These are phyloP conservation scores for Rhinatrema bivittatum DNA, from an alignment of 2,797 vertebrate species.

Conservation along the genomic window DNA sequence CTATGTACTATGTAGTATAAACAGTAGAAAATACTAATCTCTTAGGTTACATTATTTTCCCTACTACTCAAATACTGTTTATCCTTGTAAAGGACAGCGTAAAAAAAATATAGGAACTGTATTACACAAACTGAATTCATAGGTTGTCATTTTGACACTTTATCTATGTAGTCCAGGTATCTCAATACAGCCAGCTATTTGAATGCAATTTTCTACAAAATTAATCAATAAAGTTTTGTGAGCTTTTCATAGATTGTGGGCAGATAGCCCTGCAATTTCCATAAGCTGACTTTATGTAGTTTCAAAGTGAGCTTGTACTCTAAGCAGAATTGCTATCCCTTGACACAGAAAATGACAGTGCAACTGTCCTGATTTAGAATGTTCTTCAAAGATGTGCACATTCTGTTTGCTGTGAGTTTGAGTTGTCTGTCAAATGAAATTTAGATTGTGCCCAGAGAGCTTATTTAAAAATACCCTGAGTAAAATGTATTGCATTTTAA, in stretches of 20 bases:
- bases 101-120: accelerated
- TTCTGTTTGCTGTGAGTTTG: not conserved
- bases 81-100: not conserved
- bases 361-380: not conserved
- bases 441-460: not conserved
- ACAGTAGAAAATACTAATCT: no score
- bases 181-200: not conserved
- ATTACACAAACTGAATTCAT: not conserved
- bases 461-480: not conserved
- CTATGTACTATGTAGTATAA: no score
- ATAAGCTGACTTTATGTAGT: not conserved
- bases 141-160: constrained; percentile 3
- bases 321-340: not conserved
- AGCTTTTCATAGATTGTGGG: not conserved
- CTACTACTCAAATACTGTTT: no score
- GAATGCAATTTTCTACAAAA: not conserved
- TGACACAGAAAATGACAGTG: not conserved
- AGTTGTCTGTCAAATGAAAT: constrained; percentile 5
- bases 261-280: not conserved
- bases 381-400: constrained; percentile 1
- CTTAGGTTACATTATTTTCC: no score
- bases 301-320: not conserved
- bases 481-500: constrained; percentile 2
- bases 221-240: not conserved
- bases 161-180: not conserved